A percentile compares a stretch with the other conserved stretches of the same genome.
Conservation (phyloP, 2,888 invertebrate genomes). For the Cacoxenus indagator region DNA sequence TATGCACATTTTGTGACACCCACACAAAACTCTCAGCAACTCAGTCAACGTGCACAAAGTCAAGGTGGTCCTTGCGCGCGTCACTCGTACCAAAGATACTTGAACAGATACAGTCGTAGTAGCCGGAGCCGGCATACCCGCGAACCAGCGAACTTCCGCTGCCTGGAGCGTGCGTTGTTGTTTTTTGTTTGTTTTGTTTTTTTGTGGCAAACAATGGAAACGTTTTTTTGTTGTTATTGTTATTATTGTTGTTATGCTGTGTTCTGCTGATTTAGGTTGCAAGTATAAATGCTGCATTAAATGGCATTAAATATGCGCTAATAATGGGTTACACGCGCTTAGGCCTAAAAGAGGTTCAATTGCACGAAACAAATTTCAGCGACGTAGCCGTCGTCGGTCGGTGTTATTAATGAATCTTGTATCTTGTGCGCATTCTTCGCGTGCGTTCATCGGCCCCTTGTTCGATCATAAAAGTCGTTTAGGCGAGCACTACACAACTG, state of each 20-base stretch:
- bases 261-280: not conserved
- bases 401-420: conserved; percentile 5
- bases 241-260: too few relatives aligned
- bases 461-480: conserved; percentile 13
- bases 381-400: not conserved
- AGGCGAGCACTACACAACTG: not conserved
- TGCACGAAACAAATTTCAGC: not conserved
- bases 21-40: not conserved
- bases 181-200: too few relatives aligned
- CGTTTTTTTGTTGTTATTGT: too few relatives aligned
- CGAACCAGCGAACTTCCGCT: conserved; percentile 4
- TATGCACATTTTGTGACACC: conserved; percentile 1
- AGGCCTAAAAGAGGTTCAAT: not conserved
- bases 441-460: not conserved
- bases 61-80: not conserved
- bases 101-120: not conserved
- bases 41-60: not conserved
- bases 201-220: not conserved
- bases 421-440: not conserved
- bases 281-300: not conserved
- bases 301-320: not conserved
- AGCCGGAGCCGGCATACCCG: too few relatives aligned
- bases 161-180: too few relatives aligned
- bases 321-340: not conserved
- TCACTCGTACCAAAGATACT: too few relatives aligned